Evolutionary conservation across 2,797 vertebrate species (phyloP), one percentile per base, ranked within the genome.

Genomic region (Neostethus bicornis): DNA sequence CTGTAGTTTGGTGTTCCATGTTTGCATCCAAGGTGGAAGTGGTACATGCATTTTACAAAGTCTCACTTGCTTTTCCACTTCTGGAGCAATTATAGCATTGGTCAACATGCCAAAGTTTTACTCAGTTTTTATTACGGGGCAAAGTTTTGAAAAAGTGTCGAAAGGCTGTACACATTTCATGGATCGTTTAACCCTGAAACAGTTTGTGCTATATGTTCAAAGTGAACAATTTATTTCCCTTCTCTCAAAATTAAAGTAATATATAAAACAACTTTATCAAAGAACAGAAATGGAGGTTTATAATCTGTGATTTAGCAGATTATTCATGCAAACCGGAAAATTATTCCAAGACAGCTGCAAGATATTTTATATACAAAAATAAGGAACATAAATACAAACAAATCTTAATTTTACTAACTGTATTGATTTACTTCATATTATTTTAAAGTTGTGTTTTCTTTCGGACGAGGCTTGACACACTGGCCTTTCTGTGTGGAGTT

Each of bases 21-120:
- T 64, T 70, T 58, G 45, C 52, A 56, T 74, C 57, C 48, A 31
- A 42, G 60, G 63, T 62, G 72, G 70, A 80, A 78, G 68, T 61
- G 37, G 42, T 69, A 14, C 26, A 38, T 55, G 28, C 1, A 35
- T 75, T 79, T 69, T 68, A 51, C 51, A 67, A 44, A 58, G 57
- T 77, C 74, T 77, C 68, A 73, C 63, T 66, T 78, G 63, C 79
- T 56, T 80, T 81, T 77, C 51, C 75, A 74, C 41, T 5, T 41
- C 69, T 19, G 47, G 46, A 75, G 70, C 72, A 81, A 77, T 85
- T 73, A 81, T 70, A 84, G 53, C 31, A 32, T 37, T 50, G 84
- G 72, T 79, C 70, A 77, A 16, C 13, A 5, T 68, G 78, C 77
- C 83, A 81, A 55, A 23, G 52, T 75, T 72, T 75, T 69, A 70